A percentile compares a stretch with the other conserved stretches of the same genome.
Evolutionary conservation across 35 echinoderm and acorn worm genomes (phyloP).

Genomic region (Anneissia japonica): DNA sequence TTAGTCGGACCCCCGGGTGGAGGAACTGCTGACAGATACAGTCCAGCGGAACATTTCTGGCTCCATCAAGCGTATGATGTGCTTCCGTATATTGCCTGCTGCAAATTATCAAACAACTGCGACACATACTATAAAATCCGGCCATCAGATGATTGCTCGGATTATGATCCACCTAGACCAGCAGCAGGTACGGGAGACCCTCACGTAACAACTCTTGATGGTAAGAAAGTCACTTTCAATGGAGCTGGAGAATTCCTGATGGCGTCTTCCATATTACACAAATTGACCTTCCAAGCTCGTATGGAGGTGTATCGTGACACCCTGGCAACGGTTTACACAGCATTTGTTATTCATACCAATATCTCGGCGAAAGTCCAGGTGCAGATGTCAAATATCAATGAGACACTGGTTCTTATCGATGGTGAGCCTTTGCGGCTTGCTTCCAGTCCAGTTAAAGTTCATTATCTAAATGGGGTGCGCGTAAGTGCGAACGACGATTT

Average conservation of each 20-base stretch:
- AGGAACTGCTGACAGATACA: constrained; percentile 25
- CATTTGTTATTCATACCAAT: constrained; percentile 37
- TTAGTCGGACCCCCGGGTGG: constrained; percentile 39
- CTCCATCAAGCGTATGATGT: too few relatives aligned
- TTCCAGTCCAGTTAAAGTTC: not conserved
- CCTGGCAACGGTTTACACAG: constrained; percentile 39
- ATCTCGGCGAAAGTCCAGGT: constrained; percentile 24
- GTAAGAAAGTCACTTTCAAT: constrained; percentile 55
- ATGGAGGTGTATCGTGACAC: constrained; percentile 36
- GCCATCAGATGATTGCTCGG: constrained; percentile 36
- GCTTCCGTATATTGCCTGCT: constrained; percentile 35
- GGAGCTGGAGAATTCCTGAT: constrained; percentile 62
- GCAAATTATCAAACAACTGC: constrained; percentile 29
- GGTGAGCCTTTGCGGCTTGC: constrained; percentile 10
- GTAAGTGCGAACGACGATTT: constrained; percentile 22
- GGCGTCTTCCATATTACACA: constrained; percentile 8
- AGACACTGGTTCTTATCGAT: constrained; percentile 19
- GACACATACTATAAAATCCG: constrained; percentile 40
- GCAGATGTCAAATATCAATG: constrained; percentile 16
- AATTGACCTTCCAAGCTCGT: constrained; percentile 45
- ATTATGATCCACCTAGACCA: constrained; percentile 34
- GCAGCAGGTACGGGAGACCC: constrained; percentile 51
- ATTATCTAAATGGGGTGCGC: constrained; percentile 20
- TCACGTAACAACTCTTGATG: constrained; percentile 51
- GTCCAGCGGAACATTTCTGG: not conserved